Evolutionary conservation across 2,888 invertebrate species (phyloP), one percentile per base, ranked within the genome.

Genomic region (Tethea ocularis): DNA sequence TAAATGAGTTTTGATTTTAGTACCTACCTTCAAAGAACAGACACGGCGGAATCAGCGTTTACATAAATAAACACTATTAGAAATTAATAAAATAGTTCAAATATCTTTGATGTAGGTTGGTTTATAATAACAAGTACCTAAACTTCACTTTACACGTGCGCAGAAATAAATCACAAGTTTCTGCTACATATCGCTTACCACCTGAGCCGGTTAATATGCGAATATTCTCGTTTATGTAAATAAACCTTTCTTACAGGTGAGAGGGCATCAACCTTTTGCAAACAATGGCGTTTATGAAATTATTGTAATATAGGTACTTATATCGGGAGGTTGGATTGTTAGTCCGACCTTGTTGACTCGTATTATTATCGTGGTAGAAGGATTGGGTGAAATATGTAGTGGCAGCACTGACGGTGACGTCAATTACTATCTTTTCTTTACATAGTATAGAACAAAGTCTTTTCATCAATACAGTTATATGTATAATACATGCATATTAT

Each of bases 121-220:
- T 46, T 61, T 63, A 54, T 24, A 61, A 62, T 58, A 68, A 67
- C 64, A 69, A 66, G 62, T 65, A n/a, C 64, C 52, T 67, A 60
- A 46, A 20, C 46, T 2, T 2, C 15, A 7, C 0, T 41, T 41
- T 20, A 0, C 46, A 46, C 46, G 10, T 46, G 46, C 7, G 46
- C 6, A 10, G 20, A 20, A 46, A 46, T 46, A 20, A 46, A 17
- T 46, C 20, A 46, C 46, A 10, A 20, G 46, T 20, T 46, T 17
- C 46, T 46, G 46, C 2, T 46, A 46, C 20, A 46, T 46, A 46
- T 46, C 46, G 46, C 46, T 51, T 36, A 36, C 51, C 33, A 58
- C 20, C 20, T 11, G 41, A 3, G n/a, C 41, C 23, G 26, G 26
- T 17, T 26, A 53, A 59, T 56, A 46, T 57, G 56, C 56, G 52